Evolutionary conservation across 2,888 invertebrate species (phyloP).

Genomic region (Oscheius sp.): DNA sequence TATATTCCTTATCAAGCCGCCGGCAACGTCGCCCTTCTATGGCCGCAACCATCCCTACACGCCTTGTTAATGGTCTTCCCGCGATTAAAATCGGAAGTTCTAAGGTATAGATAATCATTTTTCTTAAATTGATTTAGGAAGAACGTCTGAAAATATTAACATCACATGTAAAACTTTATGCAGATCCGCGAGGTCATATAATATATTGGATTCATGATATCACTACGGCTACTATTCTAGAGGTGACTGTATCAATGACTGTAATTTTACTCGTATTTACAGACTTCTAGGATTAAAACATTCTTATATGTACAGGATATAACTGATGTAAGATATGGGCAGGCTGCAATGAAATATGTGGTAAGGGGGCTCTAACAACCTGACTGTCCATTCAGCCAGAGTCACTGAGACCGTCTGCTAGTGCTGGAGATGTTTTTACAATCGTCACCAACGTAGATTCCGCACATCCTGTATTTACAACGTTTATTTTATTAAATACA

Average conservation of each 20-base stretch:
- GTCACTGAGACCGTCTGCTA: slow-evolving; percentile 5
- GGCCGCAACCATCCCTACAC: slow-evolving; percentile 30
- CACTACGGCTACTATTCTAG: slow-evolving; percentile 17
- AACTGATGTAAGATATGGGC: slow-evolving; percentile 47
- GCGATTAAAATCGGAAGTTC: slow-evolving; percentile 28
- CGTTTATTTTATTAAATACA: slow-evolving; percentile 24
- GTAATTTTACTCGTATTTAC: background rate
- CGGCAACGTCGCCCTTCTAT: slow-evolving; percentile 11
- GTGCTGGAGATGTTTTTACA: slow-evolving; percentile 40
- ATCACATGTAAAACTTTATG: slow-evolving; percentile 39
- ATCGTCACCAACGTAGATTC: slow-evolving; percentile 42
- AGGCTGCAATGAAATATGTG: slow-evolving; percentile 32
- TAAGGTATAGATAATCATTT: slow-evolving; percentile 15
- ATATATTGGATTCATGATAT: slow-evolving; percentile 57
- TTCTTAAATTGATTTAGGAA: slow-evolving; percentile 19
- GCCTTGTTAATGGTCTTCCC: slow-evolving; percentile 20
- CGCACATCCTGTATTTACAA: slow-evolving; percentile 21
- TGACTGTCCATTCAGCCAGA: slow-evolving; percentile 19
- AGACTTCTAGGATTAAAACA: slow-evolving; percentile 27
- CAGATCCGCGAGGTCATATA: slow-evolving; percentile 59
- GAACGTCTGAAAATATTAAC: slow-evolving; percentile 32
- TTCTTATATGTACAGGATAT: slow-evolving; percentile 51
- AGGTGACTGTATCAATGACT: slow-evolving; percentile 15
- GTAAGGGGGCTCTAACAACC: slow-evolving; percentile 12
- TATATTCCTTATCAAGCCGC: no score